Conservation (phyloP, 2,888 invertebrate genomes). For the Pterostichus niger region DNA sequence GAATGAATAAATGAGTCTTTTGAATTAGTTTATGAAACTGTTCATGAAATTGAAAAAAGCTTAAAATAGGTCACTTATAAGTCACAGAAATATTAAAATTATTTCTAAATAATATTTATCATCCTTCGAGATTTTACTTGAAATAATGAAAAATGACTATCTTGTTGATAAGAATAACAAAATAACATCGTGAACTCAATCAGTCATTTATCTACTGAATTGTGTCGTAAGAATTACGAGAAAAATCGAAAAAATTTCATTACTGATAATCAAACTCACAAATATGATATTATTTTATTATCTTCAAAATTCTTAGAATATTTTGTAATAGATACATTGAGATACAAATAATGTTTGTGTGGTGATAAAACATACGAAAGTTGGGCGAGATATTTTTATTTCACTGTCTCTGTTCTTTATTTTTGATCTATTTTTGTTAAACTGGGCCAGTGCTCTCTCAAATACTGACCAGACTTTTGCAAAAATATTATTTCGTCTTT, state of each 20-base stretch:
- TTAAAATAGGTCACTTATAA: too few relatives aligned
- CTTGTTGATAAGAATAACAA: too few relatives aligned
- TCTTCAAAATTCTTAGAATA: background rate
- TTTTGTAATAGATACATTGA: background rate
- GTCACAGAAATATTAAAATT: too few relatives aligned
- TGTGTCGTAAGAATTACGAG: background rate
- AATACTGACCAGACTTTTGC: background rate
- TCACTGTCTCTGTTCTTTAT: background rate
- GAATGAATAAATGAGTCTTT: too few relatives aligned
- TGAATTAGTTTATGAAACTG: too few relatives aligned
- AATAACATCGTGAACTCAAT: background rate
- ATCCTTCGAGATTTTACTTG: too few relatives aligned
- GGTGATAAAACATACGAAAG: background rate
- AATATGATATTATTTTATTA: background rate
- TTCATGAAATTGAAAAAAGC: too few relatives aligned
- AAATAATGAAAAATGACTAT: too few relatives aligned
- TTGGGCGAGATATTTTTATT: background rate
- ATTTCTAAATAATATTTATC: too few relatives aligned
- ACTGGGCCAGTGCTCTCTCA: background rate
- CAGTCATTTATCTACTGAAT: background rate
- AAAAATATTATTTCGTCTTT: slow-evolving; percentile 3
- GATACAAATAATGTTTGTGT: background rate
- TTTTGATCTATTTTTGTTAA: slow-evolving; percentile 9
- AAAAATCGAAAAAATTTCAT: too few relatives aligned
- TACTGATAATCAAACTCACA: background rate